Base-by-base conservation (phyloP, 2,797 vertebrate species). In the Leptoclinus maculatus region DNA sequence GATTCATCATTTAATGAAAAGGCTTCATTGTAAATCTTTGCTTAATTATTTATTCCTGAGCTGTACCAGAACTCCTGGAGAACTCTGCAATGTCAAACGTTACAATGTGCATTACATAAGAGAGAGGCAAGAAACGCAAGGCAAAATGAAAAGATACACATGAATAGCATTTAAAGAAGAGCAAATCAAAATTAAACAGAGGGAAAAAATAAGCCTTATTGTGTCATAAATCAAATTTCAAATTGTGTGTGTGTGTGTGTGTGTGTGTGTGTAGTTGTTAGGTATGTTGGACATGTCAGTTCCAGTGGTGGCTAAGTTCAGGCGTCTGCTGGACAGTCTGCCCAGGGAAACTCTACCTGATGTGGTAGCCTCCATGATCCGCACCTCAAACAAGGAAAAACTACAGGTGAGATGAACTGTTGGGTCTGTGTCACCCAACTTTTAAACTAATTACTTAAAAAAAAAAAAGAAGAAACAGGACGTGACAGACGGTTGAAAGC, bases 261-360 rank as follows among this genome's bases (percentile, higher is more conserved):
- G 8, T 60, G 12, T 58, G 14, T 83, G 57, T 83, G 25, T 88
- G 57, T 70, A 99, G 98, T 88, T 99, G 90, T 95, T 99, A 27
- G 97, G 97, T 76, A 97, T 99, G 97, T 86, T 99, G 91, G 98
- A 99, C 88, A 96, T 97, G 94, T 99, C 98, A 0, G 96, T 99
- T 39, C 98, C 98, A 11, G 97, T 97, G 0, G 98, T 99, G 2
- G 97, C 97, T 11, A 99, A 99, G 88, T 93, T 99, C 83, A 94
- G 96, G 51, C 96, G 95, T 23, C 94, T 99, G 68, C 71, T 99
- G 89, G 97, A 99, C 91, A 98, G 94, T 78, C 94, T 99, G 58
- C 98, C 98, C 10, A 95, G 94, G 67, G 98, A 99, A 88, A 97
- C 97, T 5, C 92, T 99, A 7, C 98, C 98, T 1, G 98, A 99